Evolutionary conservation across 2,888 invertebrate genomes (phyloP), one percentile per base, ranked within the genome.

Genomic region (Teleogryllus oceanicus): DNA sequence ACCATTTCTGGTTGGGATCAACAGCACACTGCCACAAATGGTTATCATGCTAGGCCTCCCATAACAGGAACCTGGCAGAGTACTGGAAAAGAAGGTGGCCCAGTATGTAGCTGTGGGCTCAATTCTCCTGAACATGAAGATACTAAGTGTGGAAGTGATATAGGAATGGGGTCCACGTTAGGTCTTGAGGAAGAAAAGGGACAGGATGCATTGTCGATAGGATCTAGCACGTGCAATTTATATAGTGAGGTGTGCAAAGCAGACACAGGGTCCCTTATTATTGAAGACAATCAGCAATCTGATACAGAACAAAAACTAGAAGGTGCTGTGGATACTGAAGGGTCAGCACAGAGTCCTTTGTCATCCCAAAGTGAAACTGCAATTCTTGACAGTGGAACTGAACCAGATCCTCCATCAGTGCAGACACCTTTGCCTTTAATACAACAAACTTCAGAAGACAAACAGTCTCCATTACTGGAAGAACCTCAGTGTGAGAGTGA

Each of bases 1-100:
- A 98, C 98, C 77, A 98, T 98, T 85, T 97, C 97, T 0, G 98
- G 98, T 80, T 96, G 96, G 95, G 96, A 96, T 86, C 92, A 94
- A 86, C 82, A 86, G 80, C 81, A 85, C 84, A 83, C 85, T 86
- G 13, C 82, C 84, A 11, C 84, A 84, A 51, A 87, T 86, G 87
- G 84, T 81, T 80, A 86, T 85, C 83, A 83, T 82, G 21, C 86
- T 85, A 79, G 86, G 62, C 83, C 85, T 78, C 78, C 78, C 5
- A 51, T 78, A 16, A 51, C 21, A 2, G 76, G 80, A n/a, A 51
- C 80, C 0, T 82, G 82, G 82, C 74, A 75, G 8, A 51, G 74
- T 21, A 16, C 81, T 11, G 50, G 50, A 0, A 77, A 77, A 50
- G 77, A 77, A 18, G 77, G 49, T 10, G 18, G 37, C 18, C 49